Conservation (phyloP, 2,113 vertebrate species). For the Hemiprocne comata region DNA sequence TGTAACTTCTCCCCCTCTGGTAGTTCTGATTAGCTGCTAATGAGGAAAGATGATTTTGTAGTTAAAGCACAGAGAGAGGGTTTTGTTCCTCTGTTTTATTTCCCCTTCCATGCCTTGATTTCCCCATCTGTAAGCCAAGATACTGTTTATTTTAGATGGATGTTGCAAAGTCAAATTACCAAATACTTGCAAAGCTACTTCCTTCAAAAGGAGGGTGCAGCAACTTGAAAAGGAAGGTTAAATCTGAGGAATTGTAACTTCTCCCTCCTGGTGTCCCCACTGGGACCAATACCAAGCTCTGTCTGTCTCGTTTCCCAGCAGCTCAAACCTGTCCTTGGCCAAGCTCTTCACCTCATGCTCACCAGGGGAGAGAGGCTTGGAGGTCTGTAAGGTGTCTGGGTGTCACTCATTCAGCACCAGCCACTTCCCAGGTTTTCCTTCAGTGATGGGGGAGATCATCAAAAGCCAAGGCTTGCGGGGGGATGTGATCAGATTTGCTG, state of each 20-base stretch:
- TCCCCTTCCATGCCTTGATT: not conserved
- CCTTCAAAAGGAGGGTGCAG: not conserved
- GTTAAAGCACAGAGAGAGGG: conserved; percentile 21
- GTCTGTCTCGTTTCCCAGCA: not conserved
- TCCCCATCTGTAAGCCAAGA: not conserved
- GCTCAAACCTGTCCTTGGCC: not conserved
- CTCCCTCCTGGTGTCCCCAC: accelerated
- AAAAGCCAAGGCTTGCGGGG: not conserved
- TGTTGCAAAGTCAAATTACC: not conserved
- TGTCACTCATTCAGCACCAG: accelerated
- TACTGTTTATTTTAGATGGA: not conserved
- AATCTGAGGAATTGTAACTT: not conserved
- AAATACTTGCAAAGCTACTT: not conserved
- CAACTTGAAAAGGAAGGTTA: not conserved
- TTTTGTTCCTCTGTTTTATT: not conserved
- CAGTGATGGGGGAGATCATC: no score
- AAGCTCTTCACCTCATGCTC: not conserved
- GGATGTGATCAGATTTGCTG: not conserved
- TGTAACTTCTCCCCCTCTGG: conserved; percentile 49
- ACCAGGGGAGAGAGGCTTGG: not conserved
- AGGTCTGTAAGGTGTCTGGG: not conserved
- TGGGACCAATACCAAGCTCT: not conserved
- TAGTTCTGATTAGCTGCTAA: conserved; percentile 56
- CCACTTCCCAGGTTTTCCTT: not conserved
- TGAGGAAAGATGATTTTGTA: conserved; percentile 44